These are phyloP conservation scores for Gadus macrocephalus DNA, from an alignment of 2,113 vertebrate genomes.

Conservation along the genomic window DNA sequence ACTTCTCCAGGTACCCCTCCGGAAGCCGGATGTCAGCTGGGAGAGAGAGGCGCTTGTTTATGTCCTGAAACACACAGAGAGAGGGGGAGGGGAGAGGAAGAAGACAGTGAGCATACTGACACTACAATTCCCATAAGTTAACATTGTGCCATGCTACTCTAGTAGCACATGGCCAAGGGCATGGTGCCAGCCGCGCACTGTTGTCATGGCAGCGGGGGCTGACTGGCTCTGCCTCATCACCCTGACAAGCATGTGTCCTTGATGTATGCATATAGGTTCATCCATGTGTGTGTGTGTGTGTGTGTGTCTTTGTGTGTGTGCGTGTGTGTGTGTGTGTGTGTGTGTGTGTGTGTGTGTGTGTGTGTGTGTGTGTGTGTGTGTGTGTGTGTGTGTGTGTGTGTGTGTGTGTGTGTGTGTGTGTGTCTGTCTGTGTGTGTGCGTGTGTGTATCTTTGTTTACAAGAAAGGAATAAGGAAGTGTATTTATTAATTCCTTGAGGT, in stretches of 20 bases:
- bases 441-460: not conserved
- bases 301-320: not conserved
- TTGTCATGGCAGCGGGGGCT: conserved; percentile 54
- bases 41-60: conserved; percentile 79
- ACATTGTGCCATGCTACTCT: conserved; percentile 8
- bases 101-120: not conserved
- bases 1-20: conserved; percentile 79
- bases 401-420: not conserved
- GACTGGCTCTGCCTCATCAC: conserved; percentile 19
- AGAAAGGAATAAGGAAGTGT: not conserved
- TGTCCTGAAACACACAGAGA: conserved; percentile 63
- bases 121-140: conserved; percentile 30
- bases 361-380: conserved; percentile 24
- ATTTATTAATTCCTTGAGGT: no score
- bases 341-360: conserved; percentile 5
- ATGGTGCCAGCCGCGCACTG: conserved; percentile 46
- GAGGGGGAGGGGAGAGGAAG: not conserved
- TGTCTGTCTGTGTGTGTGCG: conserved; percentile 12
- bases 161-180: conserved; percentile 30
- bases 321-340: conserved; percentile 8
- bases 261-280: conserved; percentile 22
- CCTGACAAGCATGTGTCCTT: conserved; percentile 33
- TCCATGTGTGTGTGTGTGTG: conserved; percentile 24
- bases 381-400: not conserved
- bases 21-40: conserved; percentile 78